These are phyloP conservation scores for Salvelinus alpinus DNA, from an alignment of 2,113 vertebrate species.

Conservation along the genomic window DNA sequence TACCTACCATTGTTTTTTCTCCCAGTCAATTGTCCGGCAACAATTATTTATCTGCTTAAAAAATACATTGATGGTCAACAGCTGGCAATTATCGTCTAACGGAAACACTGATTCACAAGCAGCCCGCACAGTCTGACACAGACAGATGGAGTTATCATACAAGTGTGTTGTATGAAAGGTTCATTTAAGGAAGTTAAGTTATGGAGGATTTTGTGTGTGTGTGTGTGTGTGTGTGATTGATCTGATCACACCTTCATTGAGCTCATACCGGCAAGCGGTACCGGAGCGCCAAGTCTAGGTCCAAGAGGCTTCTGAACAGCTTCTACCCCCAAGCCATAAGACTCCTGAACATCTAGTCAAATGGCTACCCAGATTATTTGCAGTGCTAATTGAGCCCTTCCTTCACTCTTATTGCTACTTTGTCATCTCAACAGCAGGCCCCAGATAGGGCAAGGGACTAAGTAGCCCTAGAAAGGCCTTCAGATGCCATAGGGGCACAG, in stretches of 20 bases:
- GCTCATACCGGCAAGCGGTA: conserved; percentile 3
- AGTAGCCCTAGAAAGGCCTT: conserved; percentile 43
- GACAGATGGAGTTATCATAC: conserved; percentile 30
- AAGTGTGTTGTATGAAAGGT: conserved; percentile 50
- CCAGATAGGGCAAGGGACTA: conserved; percentile 40
- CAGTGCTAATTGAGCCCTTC: conserved; percentile 75
- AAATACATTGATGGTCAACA: too few relatives aligned
- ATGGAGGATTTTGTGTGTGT: conserved; percentile 47
- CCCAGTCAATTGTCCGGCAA: too few relatives aligned
- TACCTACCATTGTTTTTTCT: too few relatives aligned
- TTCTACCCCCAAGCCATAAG: too few relatives aligned
- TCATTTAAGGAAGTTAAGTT: conserved; percentile 64
- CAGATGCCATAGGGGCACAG: conserved; percentile 41
- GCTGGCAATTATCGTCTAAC: too few relatives aligned
- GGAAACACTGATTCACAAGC: too few relatives aligned
- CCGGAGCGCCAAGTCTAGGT: too few relatives aligned
- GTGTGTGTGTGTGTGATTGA: conserved; percentile 37
- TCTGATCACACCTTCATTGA: conserved; percentile 60
- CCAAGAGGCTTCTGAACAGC: too few relatives aligned
- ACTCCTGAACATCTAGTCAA: too few relatives aligned
- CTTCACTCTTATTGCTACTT: conserved; percentile 72
- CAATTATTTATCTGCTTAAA: too few relatives aligned
- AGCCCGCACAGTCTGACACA: background rate
- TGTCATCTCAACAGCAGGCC: conserved; percentile 69
- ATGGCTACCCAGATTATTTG: too few relatives aligned